phyloP scores from a whole-genome alignment of 2,888 invertebrate genomes.

The Ptychoptera albimana region DNA sequence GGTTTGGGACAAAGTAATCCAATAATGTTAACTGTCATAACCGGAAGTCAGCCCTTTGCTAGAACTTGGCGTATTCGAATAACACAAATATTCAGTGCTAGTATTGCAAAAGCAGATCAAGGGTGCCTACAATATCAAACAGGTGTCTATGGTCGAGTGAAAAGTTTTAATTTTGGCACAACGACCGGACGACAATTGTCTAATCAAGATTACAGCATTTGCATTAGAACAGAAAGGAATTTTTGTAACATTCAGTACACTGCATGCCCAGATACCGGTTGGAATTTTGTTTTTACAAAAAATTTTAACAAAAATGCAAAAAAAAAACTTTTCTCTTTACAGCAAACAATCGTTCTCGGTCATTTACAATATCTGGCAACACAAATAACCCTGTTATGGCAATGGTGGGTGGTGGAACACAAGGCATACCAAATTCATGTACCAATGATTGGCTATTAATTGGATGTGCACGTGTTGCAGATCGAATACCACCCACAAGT shows the following conservation, averaged over 20 bases:
- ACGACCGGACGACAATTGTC: conserved; percentile 60
- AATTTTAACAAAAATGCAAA: no score
- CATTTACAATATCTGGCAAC: conserved; percentile 66
- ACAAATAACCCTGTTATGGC: conserved; percentile 51
- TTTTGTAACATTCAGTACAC: conserved; percentile 78
- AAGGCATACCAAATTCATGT: conserved; percentile 50
- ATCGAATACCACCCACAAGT: conserved; percentile 34
- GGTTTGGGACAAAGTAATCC: conserved; percentile 52
- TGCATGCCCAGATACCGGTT: conserved; percentile 52
- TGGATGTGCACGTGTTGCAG: conserved; percentile 46
- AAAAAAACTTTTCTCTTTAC: conserved; percentile 7
- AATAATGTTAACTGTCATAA: conserved; percentile 64
- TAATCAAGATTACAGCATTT: conserved; percentile 79
- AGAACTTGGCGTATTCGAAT: conserved; percentile 69
- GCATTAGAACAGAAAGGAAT: conserved; percentile 67
- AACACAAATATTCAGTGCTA: conserved; percentile 63
- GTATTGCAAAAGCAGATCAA: conserved; percentile 40
- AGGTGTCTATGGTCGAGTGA: conserved; percentile 64
- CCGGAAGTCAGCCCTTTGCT: conserved; percentile 55
- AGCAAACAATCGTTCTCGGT: conserved; percentile 54
- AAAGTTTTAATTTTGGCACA: conserved; percentile 72
- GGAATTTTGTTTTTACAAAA: conserved; percentile 7
- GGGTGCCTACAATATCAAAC: conserved; percentile 29
- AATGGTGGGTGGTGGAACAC: conserved; percentile 49
- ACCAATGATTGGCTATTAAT: conserved; percentile 65